These are phyloP conservation scores for Gambelia wislizenii DNA, from an alignment of 2,797 vertebrate genomes.

Conservation along the genomic window DNA sequence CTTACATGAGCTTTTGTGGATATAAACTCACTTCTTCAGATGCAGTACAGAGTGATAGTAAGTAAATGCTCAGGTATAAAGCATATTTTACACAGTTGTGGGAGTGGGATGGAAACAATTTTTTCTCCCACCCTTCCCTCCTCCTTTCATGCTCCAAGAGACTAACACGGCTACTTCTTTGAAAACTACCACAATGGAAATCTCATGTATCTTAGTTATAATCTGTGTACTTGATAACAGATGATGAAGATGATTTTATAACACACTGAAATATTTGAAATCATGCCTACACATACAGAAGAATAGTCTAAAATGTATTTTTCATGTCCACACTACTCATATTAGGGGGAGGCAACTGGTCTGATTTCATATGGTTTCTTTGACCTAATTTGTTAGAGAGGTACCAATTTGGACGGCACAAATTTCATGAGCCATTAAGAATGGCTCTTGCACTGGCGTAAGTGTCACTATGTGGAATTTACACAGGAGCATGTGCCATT, in stretches of 20 bases:
- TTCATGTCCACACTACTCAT: constrained; percentile 19
- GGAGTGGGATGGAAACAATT: no score
- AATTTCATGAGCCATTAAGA: background rate
- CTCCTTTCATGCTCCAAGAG: no score
- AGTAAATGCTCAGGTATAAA: no score
- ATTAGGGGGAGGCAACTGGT: background rate
- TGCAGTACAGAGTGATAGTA: no score
- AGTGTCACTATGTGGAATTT: no score
- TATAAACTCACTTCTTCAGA: no score
- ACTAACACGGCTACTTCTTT: no score
- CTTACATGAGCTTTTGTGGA: no score
- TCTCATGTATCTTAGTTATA: background rate
- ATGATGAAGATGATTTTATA: background rate
- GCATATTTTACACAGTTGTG: no score
- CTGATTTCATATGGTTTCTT: background rate
- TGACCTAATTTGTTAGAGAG: background rate
- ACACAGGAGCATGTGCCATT: no score
- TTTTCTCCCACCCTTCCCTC: no score
- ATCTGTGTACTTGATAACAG: background rate
- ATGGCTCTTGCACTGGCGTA: background rate
- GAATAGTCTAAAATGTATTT: background rate
- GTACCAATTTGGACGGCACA: background rate
- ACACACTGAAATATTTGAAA: constrained; percentile 16
- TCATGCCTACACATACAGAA: background rate
- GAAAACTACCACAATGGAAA: no score